phyloP scores from a whole-genome alignment of 2,797 vertebrate genomes.

The Halcyon leucocephala region DNA sequence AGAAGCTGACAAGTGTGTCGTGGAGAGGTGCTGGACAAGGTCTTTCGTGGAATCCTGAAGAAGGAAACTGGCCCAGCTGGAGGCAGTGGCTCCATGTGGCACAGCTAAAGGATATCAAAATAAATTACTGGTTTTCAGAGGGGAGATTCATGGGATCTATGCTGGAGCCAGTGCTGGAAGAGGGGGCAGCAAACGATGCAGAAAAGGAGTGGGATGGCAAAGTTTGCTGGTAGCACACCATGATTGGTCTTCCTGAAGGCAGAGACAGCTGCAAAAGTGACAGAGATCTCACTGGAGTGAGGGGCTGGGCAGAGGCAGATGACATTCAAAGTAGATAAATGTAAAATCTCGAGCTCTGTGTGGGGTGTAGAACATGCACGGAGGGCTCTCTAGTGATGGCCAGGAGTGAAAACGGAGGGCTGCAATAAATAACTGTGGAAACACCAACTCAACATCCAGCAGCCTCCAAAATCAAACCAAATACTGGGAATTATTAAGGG shows the following conservation, averaged over 20 bases:
- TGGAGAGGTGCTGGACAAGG: neutral
- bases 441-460: neutral
- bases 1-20: neutral
- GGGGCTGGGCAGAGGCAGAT: neutral
- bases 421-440: neutral
- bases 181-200: neutral
- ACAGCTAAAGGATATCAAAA: neutral
- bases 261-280: neutral
- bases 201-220: neutral
- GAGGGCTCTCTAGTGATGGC: neutral
- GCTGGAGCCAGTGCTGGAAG: neutral
- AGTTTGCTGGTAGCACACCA: neutral
- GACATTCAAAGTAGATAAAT: neutral
- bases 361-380: rapidly evolving
- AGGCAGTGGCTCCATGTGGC: neutral
- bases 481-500: neutral
- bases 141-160: neutral
- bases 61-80: neutral
- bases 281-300: neutral
- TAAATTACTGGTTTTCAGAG: neutral
- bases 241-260: neutral
- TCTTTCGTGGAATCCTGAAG: neutral
- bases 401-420: neutral
- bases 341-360: neutral
- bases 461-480: neutral